Evolutionary conservation across 2,888 invertebrate species (phyloP).

Genomic region (Allygus modestus): DNA sequence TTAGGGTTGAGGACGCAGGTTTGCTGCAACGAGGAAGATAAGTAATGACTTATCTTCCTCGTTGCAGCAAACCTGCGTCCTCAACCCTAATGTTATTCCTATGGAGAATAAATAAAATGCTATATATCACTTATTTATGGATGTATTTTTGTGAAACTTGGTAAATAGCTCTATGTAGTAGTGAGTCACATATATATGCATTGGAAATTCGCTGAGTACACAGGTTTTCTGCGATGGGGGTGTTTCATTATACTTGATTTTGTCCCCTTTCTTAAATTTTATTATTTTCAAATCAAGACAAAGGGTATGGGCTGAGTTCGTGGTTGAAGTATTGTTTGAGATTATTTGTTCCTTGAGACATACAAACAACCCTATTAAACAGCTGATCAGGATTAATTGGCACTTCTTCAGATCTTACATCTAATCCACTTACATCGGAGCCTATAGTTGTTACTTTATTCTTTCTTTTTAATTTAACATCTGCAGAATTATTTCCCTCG

Average conservation of each 20-base stretch:
- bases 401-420: background rate
- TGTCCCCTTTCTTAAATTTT: background rate
- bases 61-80: too few species aligned
- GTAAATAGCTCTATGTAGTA: too few species aligned
- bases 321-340: background rate
- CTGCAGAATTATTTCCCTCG: background rate
- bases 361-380: background rate
- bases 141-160: too few species aligned
- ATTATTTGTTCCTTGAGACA: background rate
- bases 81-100: too few species aligned
- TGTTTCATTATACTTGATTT: background rate
- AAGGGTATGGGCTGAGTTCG: background rate
- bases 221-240: too few species aligned
- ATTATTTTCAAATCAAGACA: background rate
- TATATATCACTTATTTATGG: too few species aligned
- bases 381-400: background rate
- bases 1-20: too few species aligned
- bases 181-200: too few species aligned
- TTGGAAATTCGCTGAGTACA: too few species aligned
- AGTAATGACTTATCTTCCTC: too few species aligned
- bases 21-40: too few species aligned
- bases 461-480: background rate
- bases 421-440: background rate
- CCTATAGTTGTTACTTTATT: background rate
- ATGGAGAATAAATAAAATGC: too few species aligned